Evolutionary conservation across 2,113 vertebrate genomes (phyloP), one percentile per base, ranked within the genome.

Genomic region (human (Homo sapiens)): DNA sequence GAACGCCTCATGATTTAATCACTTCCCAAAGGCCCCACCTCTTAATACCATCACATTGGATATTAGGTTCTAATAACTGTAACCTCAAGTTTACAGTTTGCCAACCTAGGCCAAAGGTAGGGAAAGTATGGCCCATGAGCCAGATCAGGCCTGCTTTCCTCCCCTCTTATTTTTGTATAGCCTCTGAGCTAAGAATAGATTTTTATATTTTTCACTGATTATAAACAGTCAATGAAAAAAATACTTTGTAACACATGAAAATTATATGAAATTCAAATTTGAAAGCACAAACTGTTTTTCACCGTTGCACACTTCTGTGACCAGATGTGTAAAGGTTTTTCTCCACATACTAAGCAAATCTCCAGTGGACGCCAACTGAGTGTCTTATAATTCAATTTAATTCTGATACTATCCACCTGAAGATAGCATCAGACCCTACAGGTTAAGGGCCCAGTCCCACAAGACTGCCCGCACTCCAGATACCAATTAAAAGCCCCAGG

Each of bases 241-340:
- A 35, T 40, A 92, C 45, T 82, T 95, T 88, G 43, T 75, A 57
- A 40, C 16, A 66, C 25, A 78, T 11, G 35, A 89, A 93, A 84
- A 89, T 76, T 70, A 70, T 61, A 61, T 52, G 11, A 96, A 80
- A 95, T 64, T 50, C 75, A 90, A 85, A 72, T 93, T 72, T 75
- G 10, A 10, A 38, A 57, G 40, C 55, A 73, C 25, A 57, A 38
- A 18, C 48, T 73, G 16, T 38, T 57, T 75, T 75, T 59, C 50
- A 75, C 27, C 25, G 45, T 4, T 32, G 43, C 82, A 66, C 40
- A 48, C 30, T 64, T 84, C 40, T 66, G 16, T 66, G 59, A 64
- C 72, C 40, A 59, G 16, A 45, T 48, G 22, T n/a, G 20, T 59
- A 4, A 55, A 43, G 55, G 12, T 45, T 48, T 45, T 16, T 22